Evolutionary conservation across 2,113 vertebrate genomes (phyloP).

Genomic region (Glaucidium brasilianum): DNA sequence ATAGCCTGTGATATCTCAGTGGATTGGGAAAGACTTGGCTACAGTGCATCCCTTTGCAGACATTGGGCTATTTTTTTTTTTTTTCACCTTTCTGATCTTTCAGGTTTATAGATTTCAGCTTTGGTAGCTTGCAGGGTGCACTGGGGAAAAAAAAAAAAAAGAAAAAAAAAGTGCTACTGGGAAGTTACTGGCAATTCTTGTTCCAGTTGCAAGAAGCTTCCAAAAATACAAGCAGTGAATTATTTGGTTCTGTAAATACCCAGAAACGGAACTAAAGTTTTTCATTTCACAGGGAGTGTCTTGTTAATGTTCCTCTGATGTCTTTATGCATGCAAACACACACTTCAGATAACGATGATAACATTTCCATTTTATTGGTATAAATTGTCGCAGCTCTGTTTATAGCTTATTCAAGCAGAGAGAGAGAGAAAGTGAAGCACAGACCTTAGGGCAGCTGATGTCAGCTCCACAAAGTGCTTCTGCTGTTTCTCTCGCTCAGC

Average conservation of each 20-base stretch:
- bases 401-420: background rate
- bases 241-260: background rate
- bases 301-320: background rate
- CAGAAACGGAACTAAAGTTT: background rate
- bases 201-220: background rate
- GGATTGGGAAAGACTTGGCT: background rate
- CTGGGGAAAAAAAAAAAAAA: too few species aligned
- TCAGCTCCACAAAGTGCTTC: background rate
- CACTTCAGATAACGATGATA: background rate
- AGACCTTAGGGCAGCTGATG: background rate
- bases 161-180: background rate
- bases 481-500: background rate
- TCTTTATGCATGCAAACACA: background rate
- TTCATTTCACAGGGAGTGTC: background rate
- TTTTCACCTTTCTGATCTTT: background rate
- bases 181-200: background rate
- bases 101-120: background rate
- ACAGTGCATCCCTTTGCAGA: background rate
- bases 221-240: background rate
- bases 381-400: background rate
- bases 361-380: background rate
- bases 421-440: background rate
- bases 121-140: background rate
- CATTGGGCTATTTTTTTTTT: background rate
- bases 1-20: background rate